Base-by-base conservation (phyloP, 2,888 invertebrate genomes). In the Drosophila differens region DNA sequence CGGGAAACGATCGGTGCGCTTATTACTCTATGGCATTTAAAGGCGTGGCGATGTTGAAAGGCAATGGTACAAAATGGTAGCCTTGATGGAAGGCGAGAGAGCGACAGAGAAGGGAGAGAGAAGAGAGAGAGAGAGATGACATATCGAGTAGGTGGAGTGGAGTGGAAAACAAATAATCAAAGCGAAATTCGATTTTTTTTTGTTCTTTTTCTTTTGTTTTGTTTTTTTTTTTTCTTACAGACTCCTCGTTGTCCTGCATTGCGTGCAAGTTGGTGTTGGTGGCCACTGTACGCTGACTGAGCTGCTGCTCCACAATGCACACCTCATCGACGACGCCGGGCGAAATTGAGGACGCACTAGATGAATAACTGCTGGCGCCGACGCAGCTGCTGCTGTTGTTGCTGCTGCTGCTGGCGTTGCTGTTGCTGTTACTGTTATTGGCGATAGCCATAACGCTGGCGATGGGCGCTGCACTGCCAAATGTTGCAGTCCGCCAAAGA, bases 401-500 rank as follows among this genome's bases (percentile, higher is more conserved):
- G 70, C 63, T 47, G 81, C 66, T 33, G 80, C 64, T 54, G 67
- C 71, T 47, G 72, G 66, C 28, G 81, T 65, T 55, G 65, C 72
- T 44, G 73, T 72, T 54, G 81, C 70, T 54, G 72, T 66, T 61
- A 76, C 49, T 60, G 78, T 67, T 30, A 74, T 67, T 51, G 72
- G 59, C 41, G 63, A 74, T 66, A 19, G 81, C 70, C 51, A 83
- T 70, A 30, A 84, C 57, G 32, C 81, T 78, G n/a, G 85, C 80
- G 33, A 89, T 77, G 16, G 91, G 85, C 16, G 91, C 79, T 25
- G 91, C 88, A 61, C 89, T 85, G 35, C 85, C 89, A 61, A 92
- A 92, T 35, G 92, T 89, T 35, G 91, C 91, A 19, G 92, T 83
- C 39, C 91, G 92, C 92, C 92, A 92, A 83, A 92, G 89, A 79